Base-by-base conservation (phyloP, 2,113 vertebrate genomes). In the Leptobrachium ailaonicum region DNA sequence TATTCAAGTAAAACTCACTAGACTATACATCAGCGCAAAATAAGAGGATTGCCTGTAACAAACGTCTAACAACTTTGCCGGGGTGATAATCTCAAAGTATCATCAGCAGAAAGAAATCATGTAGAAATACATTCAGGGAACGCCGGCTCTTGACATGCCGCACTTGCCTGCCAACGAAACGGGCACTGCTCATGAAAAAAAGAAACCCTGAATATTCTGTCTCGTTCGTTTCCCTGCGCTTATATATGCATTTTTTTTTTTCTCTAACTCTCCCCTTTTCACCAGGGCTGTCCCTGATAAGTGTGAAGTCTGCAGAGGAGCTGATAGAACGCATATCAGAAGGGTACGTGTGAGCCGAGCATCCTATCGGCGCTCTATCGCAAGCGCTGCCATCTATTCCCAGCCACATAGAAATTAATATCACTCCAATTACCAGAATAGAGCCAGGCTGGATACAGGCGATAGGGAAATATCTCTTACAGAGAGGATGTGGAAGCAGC, bases 251-350 rank as follows among this genome's bases (percentile, higher is more conserved):
- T 94, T 50, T 50, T 95, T 95, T 71, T 72, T 54, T 72, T 71
- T 66, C 40, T 41, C 40, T 1, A 66, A 44, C 47, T 20, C 58
- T 63, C 67, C 86, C 92, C 94, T 92, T 94, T 93, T 94, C 90
- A 92, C 90, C 95, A 95, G 94, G 93, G 93, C 93, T 92, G 90
- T 92, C 91, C 91, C 95, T 91, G 95, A 96, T 97, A 96, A 97
- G 94, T 90, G 92, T 86, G 88, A 92, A 84, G 95, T 91, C 96
- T 97, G 96, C 94, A 94, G 88, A 87, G 89, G 85, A 85, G 88
- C 95, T 95, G 96, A 97, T 97, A 97, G 95, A 93, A 88, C 87
- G 90, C 88, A 93, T 92, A 93, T 92, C 85, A 89, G 88, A 85
- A 90, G 93, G 92, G 94, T 94, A 93, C 93, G 93, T 86, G 90